These are phyloP conservation scores for Galeopsomyia nigrocyanea DNA, from an alignment of 2,888 invertebrate species.

Conservation along the genomic window DNA sequence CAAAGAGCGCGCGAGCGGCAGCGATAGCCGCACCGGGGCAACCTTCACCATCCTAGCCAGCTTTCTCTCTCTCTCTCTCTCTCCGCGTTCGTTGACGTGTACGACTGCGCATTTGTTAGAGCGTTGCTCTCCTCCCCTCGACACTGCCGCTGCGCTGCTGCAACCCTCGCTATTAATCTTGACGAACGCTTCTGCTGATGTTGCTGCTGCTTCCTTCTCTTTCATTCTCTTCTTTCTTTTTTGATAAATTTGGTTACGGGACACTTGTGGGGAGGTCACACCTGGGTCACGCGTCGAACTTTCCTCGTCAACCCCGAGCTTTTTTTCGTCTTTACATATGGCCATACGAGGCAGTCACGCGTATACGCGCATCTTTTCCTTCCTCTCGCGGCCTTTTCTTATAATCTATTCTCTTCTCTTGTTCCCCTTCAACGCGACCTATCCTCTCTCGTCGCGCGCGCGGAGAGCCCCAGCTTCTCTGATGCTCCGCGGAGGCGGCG, in stretches of 20 bases:
- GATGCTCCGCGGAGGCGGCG: slow-evolving; percentile 11
- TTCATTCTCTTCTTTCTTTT: slow-evolving; percentile 33
- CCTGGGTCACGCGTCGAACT: slow-evolving; percentile 1
- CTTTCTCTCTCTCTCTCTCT: slow-evolving; percentile 14
- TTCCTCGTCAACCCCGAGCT: background rate
- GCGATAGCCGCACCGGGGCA: slow-evolving; percentile 33
- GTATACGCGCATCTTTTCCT: background rate
- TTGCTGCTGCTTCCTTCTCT: slow-evolving; percentile 18
- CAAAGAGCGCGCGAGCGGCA: slow-evolving; percentile 51
- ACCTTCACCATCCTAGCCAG: slow-evolving; percentile 22
- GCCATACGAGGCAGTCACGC: slow-evolving; percentile 9
- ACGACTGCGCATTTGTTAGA: no score
- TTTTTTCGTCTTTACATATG: background rate
- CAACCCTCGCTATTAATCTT: slow-evolving; percentile 2
- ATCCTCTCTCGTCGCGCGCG: slow-evolving; percentile 22
- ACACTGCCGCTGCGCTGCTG: background rate
- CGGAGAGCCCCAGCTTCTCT: slow-evolving; percentile 46
- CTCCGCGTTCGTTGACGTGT: background rate
- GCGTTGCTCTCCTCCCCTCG: slow-evolving; percentile 1
- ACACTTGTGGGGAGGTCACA: background rate
- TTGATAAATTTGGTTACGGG: background rate
- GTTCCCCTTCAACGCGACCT: slow-evolving; percentile 12
- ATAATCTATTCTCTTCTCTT: slow-evolving; percentile 1
- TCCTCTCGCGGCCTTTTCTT: background rate
- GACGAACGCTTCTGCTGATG: slow-evolving; percentile 5